Base-by-base conservation (phyloP, 2,797 vertebrate species). In the Pseudomugil tenellus region DNA sequence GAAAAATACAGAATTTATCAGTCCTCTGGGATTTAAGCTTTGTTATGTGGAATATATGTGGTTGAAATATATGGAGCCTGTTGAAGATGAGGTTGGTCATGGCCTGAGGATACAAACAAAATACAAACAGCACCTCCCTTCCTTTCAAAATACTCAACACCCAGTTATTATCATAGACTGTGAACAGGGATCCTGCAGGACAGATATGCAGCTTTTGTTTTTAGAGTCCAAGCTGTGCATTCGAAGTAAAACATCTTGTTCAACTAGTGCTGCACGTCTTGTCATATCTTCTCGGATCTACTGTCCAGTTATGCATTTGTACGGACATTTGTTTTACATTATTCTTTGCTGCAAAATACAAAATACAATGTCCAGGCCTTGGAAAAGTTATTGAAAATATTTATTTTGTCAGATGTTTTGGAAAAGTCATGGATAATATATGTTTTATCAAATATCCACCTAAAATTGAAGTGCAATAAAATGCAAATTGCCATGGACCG, bases 171-270 rank as follows among this genome's bases (percentile, higher is more conserved):
- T 55, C 37, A 39, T 16, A 31, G 17, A 74, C 39, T 62, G 63
- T 4, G 17, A 26, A 70, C 37, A 31, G 31, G 26, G 16, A 73
- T 35, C 57, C 59, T 60, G 55, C 57, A 41, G 62, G 48, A 26
- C 19, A 16, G 31, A 57, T 43, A 54, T 54, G 52, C 28, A 52
- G 7, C 32, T 61, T 4, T 51, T 70, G 69, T 59, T 71, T 58
- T 26, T 37, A 35, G 71, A 55, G 8, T 67, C 64, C 69, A 73
- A 57, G 43, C 26, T 10, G 35, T 56, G 29, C 32, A 13, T 56
- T 74, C 31, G 2, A 54, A 68, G 64, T 43, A 55, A 67, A 74
- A 62, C 31, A 77, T 70, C 61, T 74, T 56, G 67, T 64, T 69
- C 4, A 70, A 81, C 70, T 56, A 35, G 74, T 59, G 34, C 51